Conservation (phyloP, 2,797 vertebrate species). For the Acropternis orthonyx region DNA sequence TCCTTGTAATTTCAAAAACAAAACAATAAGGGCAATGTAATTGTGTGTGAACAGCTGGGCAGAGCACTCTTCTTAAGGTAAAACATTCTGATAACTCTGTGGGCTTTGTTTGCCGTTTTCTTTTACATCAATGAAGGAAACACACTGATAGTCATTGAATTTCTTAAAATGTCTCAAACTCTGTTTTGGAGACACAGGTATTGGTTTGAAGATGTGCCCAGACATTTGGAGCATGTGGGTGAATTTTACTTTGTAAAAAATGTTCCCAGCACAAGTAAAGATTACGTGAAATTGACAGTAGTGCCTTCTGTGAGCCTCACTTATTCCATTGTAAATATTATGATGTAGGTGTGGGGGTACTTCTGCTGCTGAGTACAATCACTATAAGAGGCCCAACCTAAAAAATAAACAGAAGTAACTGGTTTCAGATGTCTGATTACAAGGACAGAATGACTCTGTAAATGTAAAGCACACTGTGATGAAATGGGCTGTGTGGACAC, state of each 20-base stretch:
- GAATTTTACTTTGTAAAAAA: not conserved
- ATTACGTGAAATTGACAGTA: not conserved
- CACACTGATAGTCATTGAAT: not conserved
- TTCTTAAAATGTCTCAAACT: not conserved
- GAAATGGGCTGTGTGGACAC: not conserved
- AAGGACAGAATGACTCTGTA: not conserved
- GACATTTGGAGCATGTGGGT: not conserved
- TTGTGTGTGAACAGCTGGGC: not conserved
- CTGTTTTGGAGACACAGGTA: not conserved
- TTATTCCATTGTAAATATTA: not conserved
- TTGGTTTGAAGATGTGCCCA: not conserved
- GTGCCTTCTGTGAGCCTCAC: not conserved
- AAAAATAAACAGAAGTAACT: conserved; percentile 51
- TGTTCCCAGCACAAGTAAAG: not conserved
- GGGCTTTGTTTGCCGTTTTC: not conserved
- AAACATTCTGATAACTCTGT: not conserved
- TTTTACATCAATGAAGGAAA: not conserved
- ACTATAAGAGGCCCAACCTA: not conserved
- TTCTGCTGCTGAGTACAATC: not conserved
- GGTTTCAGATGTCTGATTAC: conserved; percentile 36
- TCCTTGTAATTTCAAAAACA: not conserved
- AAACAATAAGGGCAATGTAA: not conserved
- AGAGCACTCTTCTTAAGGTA: not conserved
- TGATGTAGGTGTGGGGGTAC: not conserved
- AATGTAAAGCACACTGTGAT: not conserved